A percentile compares a stretch with the other conserved stretches of the same genome.
Evolutionary conservation across 2,888 invertebrate genomes (phyloP).

Genomic region (Macrosiphum euphorbiae): DNA sequence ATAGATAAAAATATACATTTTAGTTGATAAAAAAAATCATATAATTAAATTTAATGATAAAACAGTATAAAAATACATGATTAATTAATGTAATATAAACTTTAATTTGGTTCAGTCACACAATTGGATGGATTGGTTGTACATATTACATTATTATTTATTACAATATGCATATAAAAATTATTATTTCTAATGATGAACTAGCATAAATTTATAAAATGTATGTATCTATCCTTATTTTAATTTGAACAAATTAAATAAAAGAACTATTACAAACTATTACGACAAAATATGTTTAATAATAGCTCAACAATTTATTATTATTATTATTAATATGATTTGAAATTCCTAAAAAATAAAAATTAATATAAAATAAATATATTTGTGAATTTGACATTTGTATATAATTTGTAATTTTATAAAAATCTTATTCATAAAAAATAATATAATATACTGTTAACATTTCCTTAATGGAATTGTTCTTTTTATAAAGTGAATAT

Average conservation of each 20-base stretch:
- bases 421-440: neutral
- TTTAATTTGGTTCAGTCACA: slow-evolving; percentile 38
- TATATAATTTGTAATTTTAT: neutral
- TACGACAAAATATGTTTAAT: neutral
- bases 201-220: neutral
- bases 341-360: neutral
- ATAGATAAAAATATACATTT: neutral
- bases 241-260: slow-evolving; percentile 42
- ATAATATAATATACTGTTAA: too few relatives aligned
- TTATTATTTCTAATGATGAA: slow-evolving; percentile 38
- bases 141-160: neutral
- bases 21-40: neutral
- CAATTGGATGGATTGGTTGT: slow-evolving; percentile 36
- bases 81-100: slow-evolving; percentile 39
- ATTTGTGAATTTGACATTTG: neutral
- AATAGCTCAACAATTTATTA: neutral
- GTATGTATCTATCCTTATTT: neutral
- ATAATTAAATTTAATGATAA: slow-evolving; percentile 29
- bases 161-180: slow-evolving; percentile 22
- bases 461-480: too few relatives aligned
- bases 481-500: too few relatives aligned
- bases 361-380: neutral
- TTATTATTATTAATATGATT: neutral
- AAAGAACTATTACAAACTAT: neutral
- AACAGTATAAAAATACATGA: slow-evolving; percentile 17